phyloP scores from a whole-genome alignment of 1,140 invertebrate species.

The Dendrolimus kikuchii region DNA sequence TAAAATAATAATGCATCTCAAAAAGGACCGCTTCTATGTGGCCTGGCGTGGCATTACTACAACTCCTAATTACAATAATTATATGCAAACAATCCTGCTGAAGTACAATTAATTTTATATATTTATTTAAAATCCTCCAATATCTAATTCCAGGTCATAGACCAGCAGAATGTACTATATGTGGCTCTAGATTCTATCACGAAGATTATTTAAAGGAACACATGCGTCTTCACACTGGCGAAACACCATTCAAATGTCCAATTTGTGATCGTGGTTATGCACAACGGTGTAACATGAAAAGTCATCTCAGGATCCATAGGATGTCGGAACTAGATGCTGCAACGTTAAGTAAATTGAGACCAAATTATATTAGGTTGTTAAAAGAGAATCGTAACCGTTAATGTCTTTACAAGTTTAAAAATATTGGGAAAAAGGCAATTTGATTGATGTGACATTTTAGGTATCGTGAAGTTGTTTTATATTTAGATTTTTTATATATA shows the following conservation, averaged over 20 bases:
- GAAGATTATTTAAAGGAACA: conserved; percentile 75
- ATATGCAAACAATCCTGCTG: too few relatives aligned
- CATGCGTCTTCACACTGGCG: conserved; percentile 81
- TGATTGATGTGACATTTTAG: too few relatives aligned
- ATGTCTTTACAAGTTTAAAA: too few relatives aligned
- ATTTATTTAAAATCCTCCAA: too few relatives aligned
- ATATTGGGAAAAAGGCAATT: too few relatives aligned
- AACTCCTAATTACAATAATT: too few relatives aligned
- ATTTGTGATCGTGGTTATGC: conserved; percentile 80
- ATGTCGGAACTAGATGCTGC: conserved; percentile 52
- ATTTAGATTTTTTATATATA: too few relatives aligned
- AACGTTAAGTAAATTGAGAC: conserved; percentile 52
- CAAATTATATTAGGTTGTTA: conserved; percentile 59
- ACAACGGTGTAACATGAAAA: conserved; percentile 71
- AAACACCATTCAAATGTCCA: conserved; percentile 82
- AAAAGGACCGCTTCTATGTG: too few relatives aligned
- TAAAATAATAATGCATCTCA: too few relatives aligned
- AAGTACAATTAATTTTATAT: too few relatives aligned
- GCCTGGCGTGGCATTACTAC: too few relatives aligned
- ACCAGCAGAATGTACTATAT: conserved; percentile 56
- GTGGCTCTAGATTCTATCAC: conserved; percentile 58
- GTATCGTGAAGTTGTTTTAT: too few relatives aligned
- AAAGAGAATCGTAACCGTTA: conserved; percentile 20
- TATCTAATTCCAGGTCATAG: conserved; percentile 44
- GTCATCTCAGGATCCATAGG: conserved; percentile 64